Percentiles rank a stretch among this genome's conserved stretches.
Evolutionary conservation across 1,140 invertebrate species (phyloP).

Genomic region (Zaprionus gabonicus): DNA sequence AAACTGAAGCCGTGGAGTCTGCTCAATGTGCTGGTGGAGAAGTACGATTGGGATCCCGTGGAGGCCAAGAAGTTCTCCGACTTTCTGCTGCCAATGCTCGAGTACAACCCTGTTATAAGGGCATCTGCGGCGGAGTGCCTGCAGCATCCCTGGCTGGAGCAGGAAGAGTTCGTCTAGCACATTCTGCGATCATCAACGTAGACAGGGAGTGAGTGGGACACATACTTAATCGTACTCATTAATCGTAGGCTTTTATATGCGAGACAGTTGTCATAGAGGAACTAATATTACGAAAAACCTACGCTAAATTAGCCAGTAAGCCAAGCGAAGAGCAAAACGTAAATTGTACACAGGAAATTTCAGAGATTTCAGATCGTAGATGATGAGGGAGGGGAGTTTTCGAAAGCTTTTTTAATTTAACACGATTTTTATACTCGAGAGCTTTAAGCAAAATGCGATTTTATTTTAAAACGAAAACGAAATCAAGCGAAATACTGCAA

Average conservation of each 20-base stretch:
- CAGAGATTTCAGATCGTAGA: constrained; percentile 10
- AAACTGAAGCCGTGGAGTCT: constrained; percentile 97
- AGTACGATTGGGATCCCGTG: constrained; percentile 95
- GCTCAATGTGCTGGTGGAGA: constrained; percentile 95
- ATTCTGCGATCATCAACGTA: constrained; percentile 34
- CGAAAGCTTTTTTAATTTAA: constrained; percentile 74
- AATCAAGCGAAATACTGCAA: constrained; percentile 40
- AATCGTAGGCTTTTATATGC: constrained; percentile 51
- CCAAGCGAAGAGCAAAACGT: constrained; percentile 11
- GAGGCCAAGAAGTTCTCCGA: constrained; percentile 96
- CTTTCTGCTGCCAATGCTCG: constrained; percentile 97
- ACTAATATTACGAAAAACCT: constrained; percentile 44
- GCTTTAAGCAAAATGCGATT: constrained; percentile 68
- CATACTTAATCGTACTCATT: constrained; percentile 41
- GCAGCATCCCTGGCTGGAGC: constrained; percentile 95
- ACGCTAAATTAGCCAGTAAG: constrained; percentile 45
- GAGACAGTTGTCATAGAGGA: constrained; percentile 38
- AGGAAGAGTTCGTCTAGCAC: constrained; percentile 85
- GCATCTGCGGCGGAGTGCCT: constrained; percentile 97
- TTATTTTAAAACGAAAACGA: constrained; percentile 43
- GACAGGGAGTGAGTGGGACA: constrained; percentile 7
- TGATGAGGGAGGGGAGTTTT: constrained; percentile 51
- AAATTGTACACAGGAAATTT: constrained; percentile 22
- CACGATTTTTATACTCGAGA: constrained; percentile 77
- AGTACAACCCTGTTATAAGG: constrained; percentile 95